These are phyloP conservation scores for Bubalus kerabau DNA, from an alignment of 2,113 vertebrate genomes.

Conservation along the genomic window DNA sequence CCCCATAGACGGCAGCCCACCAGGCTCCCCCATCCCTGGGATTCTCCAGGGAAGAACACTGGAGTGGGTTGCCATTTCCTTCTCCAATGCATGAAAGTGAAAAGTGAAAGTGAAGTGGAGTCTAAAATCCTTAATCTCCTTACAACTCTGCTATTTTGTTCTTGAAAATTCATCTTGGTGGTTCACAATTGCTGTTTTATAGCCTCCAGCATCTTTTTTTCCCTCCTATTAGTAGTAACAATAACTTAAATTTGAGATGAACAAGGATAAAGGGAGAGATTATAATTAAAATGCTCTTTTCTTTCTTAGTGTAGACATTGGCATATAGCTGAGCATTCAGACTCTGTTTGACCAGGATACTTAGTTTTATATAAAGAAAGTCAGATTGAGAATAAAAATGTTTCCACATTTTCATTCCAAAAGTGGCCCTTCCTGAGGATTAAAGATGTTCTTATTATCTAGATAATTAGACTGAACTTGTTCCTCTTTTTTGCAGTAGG, in stretches of 20 bases:
- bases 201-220: neutral
- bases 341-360: neutral
- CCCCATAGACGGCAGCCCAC: too few species aligned
- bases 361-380: neutral
- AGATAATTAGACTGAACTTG: neutral
- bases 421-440: neutral
- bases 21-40: too few species aligned
- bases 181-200: neutral
- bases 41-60: too few species aligned
- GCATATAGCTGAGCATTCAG: neutral
- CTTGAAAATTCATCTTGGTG: neutral
- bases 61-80: too few species aligned
- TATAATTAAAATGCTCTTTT: neutral
- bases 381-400: neutral
- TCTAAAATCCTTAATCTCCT: neutral
- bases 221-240: neutral
- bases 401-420: neutral
- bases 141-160: neutral
- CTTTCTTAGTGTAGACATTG: neutral
- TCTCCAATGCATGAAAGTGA: too few species aligned
- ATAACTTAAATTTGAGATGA: neutral
- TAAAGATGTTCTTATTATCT: neutral
- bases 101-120: neutral
- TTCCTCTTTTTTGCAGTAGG: neutral
- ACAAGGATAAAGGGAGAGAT: neutral